These are phyloP conservation scores for Graphium colonna DNA, from an alignment of 2,888 invertebrate species.

Conservation along the genomic window DNA sequence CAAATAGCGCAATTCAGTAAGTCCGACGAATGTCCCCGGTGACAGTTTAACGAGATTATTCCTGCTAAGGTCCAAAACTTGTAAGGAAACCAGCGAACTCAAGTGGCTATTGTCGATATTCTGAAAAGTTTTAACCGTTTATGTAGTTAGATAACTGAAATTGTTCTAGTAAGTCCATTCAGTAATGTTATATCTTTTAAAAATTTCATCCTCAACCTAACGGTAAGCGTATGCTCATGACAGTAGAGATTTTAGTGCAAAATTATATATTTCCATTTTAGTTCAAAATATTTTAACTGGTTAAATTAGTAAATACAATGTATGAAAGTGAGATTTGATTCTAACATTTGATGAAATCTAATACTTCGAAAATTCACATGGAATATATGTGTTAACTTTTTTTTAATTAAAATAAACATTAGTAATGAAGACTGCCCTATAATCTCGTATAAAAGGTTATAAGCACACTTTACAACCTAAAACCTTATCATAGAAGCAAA, in stretches of 20 bases:
- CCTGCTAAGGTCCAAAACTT: constrained; percentile 89
- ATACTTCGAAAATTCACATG: too few species aligned
- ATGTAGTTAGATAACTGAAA: background rate
- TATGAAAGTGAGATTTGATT: too few species aligned
- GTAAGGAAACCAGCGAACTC: constrained; percentile 82
- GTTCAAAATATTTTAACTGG: background rate
- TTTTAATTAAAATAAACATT: too few species aligned
- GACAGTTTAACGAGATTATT: constrained; percentile 91
- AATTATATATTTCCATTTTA: background rate
- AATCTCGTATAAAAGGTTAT: too few species aligned
- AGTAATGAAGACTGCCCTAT: too few species aligned
- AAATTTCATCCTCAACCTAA: too few species aligned
- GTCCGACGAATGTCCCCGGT: constrained; percentile 89
- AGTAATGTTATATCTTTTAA: background rate
- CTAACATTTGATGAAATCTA: too few species aligned
- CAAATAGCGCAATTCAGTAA: constrained; percentile 85
- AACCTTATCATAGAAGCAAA: too few species aligned
- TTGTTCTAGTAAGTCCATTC: background rate
- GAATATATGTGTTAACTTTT: too few species aligned
- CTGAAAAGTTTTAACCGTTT: constrained; percentile 63
- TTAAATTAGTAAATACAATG: too few species aligned
- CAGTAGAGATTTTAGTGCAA: background rate
- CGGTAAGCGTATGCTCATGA: too few species aligned
- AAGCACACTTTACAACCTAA: too few species aligned
- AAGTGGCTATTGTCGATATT: constrained; percentile 88